These are phyloP conservation scores for Calonectris borealis DNA, from an alignment of 2,113 vertebrate genomes.

Conservation along the genomic window DNA sequence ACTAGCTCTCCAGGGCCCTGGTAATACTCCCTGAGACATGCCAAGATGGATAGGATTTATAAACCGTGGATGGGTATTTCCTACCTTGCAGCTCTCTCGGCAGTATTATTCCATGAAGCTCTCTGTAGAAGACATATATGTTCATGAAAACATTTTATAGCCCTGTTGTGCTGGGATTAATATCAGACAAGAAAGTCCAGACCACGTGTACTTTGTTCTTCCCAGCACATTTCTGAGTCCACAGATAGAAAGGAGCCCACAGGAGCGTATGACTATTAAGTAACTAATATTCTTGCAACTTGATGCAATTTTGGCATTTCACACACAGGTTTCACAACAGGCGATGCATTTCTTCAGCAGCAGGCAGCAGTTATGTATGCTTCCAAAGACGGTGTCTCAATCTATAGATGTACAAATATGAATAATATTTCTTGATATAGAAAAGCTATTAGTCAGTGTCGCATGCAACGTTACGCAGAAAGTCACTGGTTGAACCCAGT, in stretches of 20 bases:
- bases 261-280: conserved; percentile 3
- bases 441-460: not conserved
- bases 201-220: not conserved
- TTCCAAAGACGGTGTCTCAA: not conserved
- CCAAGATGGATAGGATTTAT: conserved; percentile 50
- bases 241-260: not conserved
- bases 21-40: not conserved
- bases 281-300: conserved; percentile 14
- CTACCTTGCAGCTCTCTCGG: not conserved
- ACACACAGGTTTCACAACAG: not conserved
- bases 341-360: not conserved
- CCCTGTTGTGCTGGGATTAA: conserved; percentile 60
- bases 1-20: conserved; percentile 37
- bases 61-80: conserved; percentile 13
- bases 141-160: conserved; percentile 58
- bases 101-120: not conserved
- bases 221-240: not conserved
- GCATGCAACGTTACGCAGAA: fast-evolving
- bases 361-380: not conserved
- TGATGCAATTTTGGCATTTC: not conserved
- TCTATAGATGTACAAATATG: not conserved
- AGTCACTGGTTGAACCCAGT: not conserved
- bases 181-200: conserved; percentile 1
- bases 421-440: not conserved
- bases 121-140: conserved; percentile 38